Evolutionary conservation across 2,113 vertebrate genomes (phyloP).

Genomic region (Corvus cornix): DNA sequence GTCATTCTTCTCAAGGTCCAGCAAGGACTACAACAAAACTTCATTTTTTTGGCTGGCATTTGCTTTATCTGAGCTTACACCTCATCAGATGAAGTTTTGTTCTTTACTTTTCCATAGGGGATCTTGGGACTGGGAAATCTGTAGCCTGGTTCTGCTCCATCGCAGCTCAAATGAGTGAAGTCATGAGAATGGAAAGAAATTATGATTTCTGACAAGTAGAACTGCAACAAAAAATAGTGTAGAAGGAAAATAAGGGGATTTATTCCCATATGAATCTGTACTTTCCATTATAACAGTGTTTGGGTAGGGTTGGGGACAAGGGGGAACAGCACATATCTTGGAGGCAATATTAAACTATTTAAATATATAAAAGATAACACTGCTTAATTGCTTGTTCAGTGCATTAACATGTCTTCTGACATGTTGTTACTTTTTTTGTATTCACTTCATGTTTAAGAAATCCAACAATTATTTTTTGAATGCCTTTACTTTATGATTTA

Average conservation of each 20-base stretch:
- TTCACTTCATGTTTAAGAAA: neutral
- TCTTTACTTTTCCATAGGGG: neutral
- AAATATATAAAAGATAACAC: neutral
- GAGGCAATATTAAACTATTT: neutral
- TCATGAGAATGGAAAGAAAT: neutral
- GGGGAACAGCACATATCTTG: neutral
- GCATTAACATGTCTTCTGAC: neutral
- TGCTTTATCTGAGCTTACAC: neutral
- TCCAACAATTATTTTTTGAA: neutral
- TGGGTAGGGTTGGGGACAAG: rapidly evolving
- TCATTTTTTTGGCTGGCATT: neutral
- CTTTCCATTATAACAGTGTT: neutral
- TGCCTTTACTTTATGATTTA: neutral
- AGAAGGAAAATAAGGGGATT: neutral
- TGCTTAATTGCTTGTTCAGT: neutral
- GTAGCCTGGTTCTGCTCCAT: neutral
- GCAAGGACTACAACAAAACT: neutral
- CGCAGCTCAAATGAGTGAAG: neutral
- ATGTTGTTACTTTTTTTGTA: neutral
- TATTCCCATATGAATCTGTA: neutral
- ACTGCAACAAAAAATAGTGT: neutral
- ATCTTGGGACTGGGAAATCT: neutral
- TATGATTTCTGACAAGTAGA: neutral
- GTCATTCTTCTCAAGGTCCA: neutral
- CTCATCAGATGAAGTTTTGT: neutral